phyloP scores from a whole-genome alignment of 2,888 invertebrate species.

The Plebejus argus region DNA sequence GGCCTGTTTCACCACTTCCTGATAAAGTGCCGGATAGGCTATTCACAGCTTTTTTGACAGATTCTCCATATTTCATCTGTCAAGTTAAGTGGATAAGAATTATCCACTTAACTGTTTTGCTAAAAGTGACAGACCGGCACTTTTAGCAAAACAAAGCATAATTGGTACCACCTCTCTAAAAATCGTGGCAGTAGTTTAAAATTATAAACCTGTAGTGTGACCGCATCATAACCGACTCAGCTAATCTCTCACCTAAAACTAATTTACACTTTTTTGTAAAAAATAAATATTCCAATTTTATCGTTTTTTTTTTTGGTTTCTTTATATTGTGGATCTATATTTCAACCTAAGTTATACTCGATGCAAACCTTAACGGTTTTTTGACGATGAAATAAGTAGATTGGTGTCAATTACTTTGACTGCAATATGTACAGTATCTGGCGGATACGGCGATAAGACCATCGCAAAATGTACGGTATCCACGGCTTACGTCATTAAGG shows the following conservation, averaged over 20 bases:
- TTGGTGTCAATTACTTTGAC: neutral
- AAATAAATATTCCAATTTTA: constrained; percentile 12
- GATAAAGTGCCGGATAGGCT: too few species aligned
- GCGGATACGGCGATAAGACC: neutral
- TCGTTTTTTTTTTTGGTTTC: neutral
- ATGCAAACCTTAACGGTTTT: neutral
- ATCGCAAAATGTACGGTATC: neutral
- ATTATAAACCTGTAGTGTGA: neutral
- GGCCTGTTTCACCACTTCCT: too few species aligned
- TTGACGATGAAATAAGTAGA: neutral
- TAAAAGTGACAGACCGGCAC: too few species aligned
- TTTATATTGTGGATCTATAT: constrained; percentile 23
- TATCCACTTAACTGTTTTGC: too few species aligned
- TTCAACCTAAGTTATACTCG: neutral
- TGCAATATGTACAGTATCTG: neutral
- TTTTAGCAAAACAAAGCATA: too few species aligned
- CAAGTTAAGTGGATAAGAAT: too few species aligned
- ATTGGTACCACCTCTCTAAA: too few species aligned
- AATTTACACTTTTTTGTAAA: neutral
- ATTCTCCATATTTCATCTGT: too few species aligned
- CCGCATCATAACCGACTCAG: neutral
- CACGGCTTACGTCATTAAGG: neutral
- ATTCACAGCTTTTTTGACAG: too few species aligned
- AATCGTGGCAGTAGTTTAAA: too few species aligned
- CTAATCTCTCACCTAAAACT: constrained; percentile 9